Conservation (phyloP, 1,140 invertebrate species). For the Penaeus chinensis region DNA sequence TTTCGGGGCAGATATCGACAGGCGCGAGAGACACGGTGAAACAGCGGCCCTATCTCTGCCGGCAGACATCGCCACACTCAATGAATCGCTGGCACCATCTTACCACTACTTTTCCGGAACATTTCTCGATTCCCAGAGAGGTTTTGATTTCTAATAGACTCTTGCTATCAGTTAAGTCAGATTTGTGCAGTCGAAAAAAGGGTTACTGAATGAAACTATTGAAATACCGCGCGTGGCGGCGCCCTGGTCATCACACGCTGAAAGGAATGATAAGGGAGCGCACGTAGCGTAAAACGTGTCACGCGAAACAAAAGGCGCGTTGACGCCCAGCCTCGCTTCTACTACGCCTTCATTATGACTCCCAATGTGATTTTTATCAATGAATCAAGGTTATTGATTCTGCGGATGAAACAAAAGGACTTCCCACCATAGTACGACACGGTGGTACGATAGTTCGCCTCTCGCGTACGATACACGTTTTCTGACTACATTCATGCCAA, state of each 20-base stretch:
- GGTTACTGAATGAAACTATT: too few relatives aligned
- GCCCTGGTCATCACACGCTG: too few relatives aligned
- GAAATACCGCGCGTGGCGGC: too few relatives aligned
- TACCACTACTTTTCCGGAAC: too few relatives aligned
- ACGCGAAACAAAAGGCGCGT: not conserved
- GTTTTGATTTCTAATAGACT: too few relatives aligned
- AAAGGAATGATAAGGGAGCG: constrained; percentile 4
- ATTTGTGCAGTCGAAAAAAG: not conserved
- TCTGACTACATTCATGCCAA: constrained; percentile 43
- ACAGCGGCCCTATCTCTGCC: constrained; percentile 44
- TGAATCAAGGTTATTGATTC: constrained; percentile 55
- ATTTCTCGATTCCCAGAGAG: too few relatives aligned
- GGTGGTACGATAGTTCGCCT: constrained; percentile 27
- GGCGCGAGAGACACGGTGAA: constrained; percentile 19
- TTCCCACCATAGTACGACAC: constrained; percentile 8
- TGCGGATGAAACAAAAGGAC: constrained; percentile 35
- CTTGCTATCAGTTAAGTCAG: too few relatives aligned
- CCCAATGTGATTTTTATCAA: constrained; percentile 56
- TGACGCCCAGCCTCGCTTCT: not conserved
- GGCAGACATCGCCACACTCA: too few relatives aligned
- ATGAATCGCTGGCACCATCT: too few relatives aligned
- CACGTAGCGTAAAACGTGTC: constrained; percentile 22
- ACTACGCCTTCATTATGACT: constrained; percentile 22
- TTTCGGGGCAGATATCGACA: constrained; percentile 48
- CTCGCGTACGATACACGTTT: not conserved